These are phyloP conservation scores for Flexamia atlantica DNA, from an alignment of 2,888 invertebrate genomes.

Conservation along the genomic window DNA sequence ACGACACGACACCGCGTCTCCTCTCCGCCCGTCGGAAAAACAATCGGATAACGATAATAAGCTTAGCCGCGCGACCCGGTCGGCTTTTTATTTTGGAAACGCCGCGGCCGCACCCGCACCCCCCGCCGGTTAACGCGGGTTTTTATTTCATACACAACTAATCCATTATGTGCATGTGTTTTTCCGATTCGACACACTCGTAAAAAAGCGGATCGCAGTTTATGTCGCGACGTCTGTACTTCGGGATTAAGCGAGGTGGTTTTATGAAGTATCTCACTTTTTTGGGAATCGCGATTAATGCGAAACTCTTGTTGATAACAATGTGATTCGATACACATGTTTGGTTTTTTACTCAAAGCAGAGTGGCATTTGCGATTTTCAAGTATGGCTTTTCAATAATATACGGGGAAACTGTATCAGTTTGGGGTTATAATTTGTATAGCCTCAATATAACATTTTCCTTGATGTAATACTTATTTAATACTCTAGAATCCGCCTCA, in stretches of 20 bases:
- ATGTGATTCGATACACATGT: no score
- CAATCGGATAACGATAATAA: conserved; percentile 52
- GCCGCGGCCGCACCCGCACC: conserved; percentile 64
- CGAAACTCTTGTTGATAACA: not conserved
- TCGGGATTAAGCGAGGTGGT: not conserved
- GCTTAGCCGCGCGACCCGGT: conserved; percentile 43
- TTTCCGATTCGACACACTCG: conserved; percentile 19
- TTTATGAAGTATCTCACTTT: not conserved
- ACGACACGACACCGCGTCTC: conserved; percentile 36
- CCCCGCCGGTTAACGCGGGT: conserved; percentile 60
- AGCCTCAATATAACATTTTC: no score
- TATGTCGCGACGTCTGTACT: not conserved
- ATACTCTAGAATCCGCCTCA: no score
- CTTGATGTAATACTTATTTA: no score
- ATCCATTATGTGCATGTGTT: conserved; percentile 53
- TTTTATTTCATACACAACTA: conserved; percentile 67
- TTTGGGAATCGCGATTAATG: not conserved
- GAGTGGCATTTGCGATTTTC: no score
- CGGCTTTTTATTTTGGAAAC: conserved; percentile 8
- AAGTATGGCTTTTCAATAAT: no score
- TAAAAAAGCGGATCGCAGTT: not conserved
- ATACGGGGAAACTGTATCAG: no score
- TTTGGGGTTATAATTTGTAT: no score
- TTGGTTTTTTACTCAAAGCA: no score
- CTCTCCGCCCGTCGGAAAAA: conserved; percentile 5